Conservation (phyloP, 2,113 vertebrate species). For the Barnardius zonarius region DNA sequence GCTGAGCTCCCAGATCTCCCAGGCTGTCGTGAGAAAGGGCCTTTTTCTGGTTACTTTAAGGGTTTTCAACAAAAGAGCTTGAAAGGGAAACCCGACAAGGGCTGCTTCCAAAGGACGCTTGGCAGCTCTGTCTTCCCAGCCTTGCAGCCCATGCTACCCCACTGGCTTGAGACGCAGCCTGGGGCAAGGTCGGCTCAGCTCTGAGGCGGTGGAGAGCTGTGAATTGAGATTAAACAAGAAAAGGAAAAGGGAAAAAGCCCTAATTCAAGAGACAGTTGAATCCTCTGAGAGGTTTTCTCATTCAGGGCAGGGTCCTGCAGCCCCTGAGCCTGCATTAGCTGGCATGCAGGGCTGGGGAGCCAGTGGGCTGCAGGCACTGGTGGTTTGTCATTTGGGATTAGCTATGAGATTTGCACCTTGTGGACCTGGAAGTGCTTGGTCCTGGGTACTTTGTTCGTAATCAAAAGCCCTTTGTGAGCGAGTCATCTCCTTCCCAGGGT, state of each 20-base stretch:
- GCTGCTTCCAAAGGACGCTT: conserved; percentile 27
- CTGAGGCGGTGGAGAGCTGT: background rate
- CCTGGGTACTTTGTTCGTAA: background rate
- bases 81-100: conserved; percentile 27
- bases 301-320: background rate
- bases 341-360: background rate
- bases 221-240: background rate
- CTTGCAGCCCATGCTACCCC: background rate
- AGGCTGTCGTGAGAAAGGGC: conserved; percentile 8
- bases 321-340: background rate
- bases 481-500: background rate
- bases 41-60: background rate
- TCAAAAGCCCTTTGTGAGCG: background rate
- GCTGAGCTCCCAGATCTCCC: background rate
- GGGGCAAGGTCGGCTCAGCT: background rate
- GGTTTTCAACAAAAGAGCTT: conserved; percentile 27
- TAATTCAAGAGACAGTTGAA: background rate
- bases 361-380: background rate
- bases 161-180: background rate
- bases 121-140: conserved; percentile 9
- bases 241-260: background rate
- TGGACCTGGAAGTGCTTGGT: background rate
- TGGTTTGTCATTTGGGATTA: background rate
- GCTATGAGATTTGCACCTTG: background rate
- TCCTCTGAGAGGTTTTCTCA: background rate